Base-by-base conservation (phyloP, 2,888 invertebrate species). In the Spodoptera littoralis region DNA sequence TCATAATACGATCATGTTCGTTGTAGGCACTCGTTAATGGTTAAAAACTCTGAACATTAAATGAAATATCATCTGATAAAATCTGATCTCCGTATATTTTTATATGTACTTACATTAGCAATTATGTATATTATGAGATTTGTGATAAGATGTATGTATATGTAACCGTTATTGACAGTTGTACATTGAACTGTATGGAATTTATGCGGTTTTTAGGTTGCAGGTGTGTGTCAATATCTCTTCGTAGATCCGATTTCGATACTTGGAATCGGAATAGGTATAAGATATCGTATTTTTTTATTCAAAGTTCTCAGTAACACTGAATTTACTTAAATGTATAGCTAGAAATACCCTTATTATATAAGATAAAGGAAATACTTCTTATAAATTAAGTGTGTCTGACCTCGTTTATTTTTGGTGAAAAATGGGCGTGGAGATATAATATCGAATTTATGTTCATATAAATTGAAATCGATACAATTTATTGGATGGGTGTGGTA, bases 31-130 rank as follows among this genome's bases (percentile, higher is more conserved):
- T 53, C 27, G 44, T 55, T 44, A 46, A 61, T 54, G 47, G 45
- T 57, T 8, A 8, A 36, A 36, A 36, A 36, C 36, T 36, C 22
- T 41, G 51, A 47, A 60, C 53, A 62, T 73, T 81, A 82, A 81
- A 84, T 78, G 68, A 83, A 81, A 82, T 81, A 82, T 82, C 84
- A 83, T 77, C 66, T 76, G 80, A 85, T 85, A 79, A 52, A 62
- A 86, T 87, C 84, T 78, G 62, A 79, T 57, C 67, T 64, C 59
- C 65, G 73, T 76, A 59, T 72, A 51, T 82, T 80, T 36, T 80
- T 77, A 66, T 77, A 64, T 64, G 63, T 55, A 66, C 18, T 18
- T 18, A 18, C 75, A 74, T 77, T 73, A 64, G 65, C 60, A 78
- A 65, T 78, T 66, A 69, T 47, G 52, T 47, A 48, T 43, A 56